These are phyloP conservation scores for Rhagoletis pomonella DNA, from an alignment of 1,140 invertebrate species.

Conservation along the genomic window DNA sequence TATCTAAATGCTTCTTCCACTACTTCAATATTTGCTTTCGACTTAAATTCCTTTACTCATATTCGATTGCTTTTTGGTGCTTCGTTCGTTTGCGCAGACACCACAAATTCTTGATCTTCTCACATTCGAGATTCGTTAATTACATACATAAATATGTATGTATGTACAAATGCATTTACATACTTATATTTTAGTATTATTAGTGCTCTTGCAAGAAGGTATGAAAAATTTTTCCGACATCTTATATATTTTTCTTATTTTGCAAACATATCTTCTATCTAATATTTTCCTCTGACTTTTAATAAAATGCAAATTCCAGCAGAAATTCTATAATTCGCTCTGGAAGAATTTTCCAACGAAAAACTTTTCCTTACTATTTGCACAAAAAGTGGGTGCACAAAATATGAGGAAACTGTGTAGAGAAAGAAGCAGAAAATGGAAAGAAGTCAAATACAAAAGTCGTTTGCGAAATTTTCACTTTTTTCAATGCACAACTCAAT, in stretches of 20 bases:
- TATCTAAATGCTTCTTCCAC: not conserved
- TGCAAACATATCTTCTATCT: slow-evolving; percentile 19
- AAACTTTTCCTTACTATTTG: slow-evolving; percentile 33
- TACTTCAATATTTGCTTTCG: slow-evolving; percentile 17
- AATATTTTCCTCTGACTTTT: not conserved
- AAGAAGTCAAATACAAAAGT: not conserved
- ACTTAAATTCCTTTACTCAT: not conserved
- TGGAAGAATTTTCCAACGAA: slow-evolving; percentile 41
- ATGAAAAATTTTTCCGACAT: not conserved
- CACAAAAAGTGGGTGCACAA: slow-evolving; percentile 26
- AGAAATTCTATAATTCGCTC: slow-evolving; percentile 35
- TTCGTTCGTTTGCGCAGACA: not conserved
- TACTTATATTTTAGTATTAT: too few relatives aligned
- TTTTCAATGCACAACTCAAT: not conserved
- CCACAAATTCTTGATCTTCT: not conserved
- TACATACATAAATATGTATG: not conserved
- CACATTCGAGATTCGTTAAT: not conserved
- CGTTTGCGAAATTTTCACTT: not conserved
- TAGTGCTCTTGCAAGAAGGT: not conserved
- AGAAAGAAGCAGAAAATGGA: slow-evolving; percentile 23
- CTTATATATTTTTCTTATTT: slow-evolving; percentile 24
- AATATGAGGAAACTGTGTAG: slow-evolving; percentile 22
- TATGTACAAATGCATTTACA: too few relatives aligned
- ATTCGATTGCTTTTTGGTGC: not conserved
- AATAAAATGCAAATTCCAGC: slow-evolving; percentile 20